Evolutionary conservation across 2,113 vertebrate genomes (phyloP).

Genomic region (Hylia prasina): DNA sequence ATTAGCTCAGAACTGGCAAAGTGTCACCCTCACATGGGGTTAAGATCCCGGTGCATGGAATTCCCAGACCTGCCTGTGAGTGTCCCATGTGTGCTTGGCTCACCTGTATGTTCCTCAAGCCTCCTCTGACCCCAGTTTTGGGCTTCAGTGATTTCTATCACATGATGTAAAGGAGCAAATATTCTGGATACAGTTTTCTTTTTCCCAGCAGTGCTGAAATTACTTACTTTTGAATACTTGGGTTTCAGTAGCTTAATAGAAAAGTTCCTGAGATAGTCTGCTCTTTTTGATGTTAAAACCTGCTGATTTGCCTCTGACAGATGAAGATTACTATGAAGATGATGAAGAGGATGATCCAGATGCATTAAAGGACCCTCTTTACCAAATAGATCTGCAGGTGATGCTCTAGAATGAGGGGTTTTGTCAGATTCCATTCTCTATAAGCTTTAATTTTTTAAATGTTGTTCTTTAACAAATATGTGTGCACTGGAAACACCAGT

Average conservation of each 20-base stretch:
- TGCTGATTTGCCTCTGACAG: constrained; percentile 68
- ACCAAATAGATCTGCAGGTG: constrained; percentile 94
- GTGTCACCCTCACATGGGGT: neutral
- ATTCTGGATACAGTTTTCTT: neutral
- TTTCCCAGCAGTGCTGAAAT: neutral
- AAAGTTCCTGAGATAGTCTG: neutral
- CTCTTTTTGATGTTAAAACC: neutral
- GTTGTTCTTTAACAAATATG: neutral
- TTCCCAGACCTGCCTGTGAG: neutral
- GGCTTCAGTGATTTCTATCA: neutral
- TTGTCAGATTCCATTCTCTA: neutral
- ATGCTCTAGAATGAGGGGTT: neutral
- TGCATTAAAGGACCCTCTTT: constrained; percentile 95
- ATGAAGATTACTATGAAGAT: constrained; percentile 98
- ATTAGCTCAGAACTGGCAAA: neutral
- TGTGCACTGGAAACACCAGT: neutral
- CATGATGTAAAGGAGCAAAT: neutral
- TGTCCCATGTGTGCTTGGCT: fast-evolving
- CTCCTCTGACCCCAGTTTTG: neutral
- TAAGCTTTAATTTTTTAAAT: neutral
- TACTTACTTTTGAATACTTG: neutral
- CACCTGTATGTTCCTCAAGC: neutral
- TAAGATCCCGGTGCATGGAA: neutral
- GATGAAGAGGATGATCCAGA: constrained; percentile 97
- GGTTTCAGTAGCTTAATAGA: neutral